phyloP scores from a whole-genome alignment of 2,113 vertebrate species.

The Talpa occidentalis region DNA sequence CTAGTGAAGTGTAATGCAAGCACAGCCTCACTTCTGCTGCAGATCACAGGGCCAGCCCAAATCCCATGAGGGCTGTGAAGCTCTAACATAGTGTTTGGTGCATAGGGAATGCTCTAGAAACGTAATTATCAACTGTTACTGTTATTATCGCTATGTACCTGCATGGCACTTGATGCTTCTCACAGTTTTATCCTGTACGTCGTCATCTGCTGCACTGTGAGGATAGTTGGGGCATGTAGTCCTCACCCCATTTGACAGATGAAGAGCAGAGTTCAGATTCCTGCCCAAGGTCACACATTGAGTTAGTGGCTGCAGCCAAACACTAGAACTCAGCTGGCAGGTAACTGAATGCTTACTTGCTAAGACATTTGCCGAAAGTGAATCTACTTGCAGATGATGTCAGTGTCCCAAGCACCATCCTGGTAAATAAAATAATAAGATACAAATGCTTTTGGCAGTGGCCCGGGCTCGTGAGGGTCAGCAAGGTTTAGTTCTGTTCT shows the following conservation, averaged over 20 bases:
- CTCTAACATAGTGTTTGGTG: background rate
- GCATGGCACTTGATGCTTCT: background rate
- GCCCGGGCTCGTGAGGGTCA: background rate
- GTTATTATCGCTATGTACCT: background rate
- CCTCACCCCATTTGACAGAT: background rate
- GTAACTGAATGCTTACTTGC: background rate
- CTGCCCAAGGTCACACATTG: background rate
- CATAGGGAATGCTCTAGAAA: background rate
- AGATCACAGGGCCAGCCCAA: background rate
- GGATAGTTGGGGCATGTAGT: background rate
- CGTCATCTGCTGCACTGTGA: background rate
- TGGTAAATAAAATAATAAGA: background rate
- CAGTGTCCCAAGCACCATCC: background rate
- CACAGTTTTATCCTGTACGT: background rate
- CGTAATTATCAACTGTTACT: background rate
- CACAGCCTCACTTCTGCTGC: background rate
- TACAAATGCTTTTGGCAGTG: background rate
- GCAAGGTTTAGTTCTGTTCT: background rate
- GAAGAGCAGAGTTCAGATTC: background rate
- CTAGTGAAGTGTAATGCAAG: accelerated
- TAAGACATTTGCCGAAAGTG: background rate
- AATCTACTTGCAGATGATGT: background rate
- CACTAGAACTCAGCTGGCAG: background rate
- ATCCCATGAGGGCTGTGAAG: background rate
- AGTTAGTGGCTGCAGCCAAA: background rate